Evolutionary conservation across 2,797 vertebrate species (phyloP).

Genomic region (Hypotaenidia okinawae): DNA sequence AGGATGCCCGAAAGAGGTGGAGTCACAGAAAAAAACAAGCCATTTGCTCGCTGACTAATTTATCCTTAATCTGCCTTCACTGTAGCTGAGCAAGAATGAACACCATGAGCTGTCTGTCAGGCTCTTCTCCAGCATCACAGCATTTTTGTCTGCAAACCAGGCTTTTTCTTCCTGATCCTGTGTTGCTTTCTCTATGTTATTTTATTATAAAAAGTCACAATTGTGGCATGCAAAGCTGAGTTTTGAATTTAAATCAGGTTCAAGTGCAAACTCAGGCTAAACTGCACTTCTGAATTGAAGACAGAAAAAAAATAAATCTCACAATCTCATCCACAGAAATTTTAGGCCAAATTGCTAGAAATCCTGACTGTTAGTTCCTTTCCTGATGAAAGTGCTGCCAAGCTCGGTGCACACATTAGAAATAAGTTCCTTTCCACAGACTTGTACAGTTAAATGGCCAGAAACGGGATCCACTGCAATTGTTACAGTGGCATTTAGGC

Average conservation of each 20-base stretch:
- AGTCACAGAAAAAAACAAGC: conserved; percentile 50
- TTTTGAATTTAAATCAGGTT: background rate
- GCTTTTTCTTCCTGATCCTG: background rate
- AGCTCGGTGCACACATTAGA: background rate
- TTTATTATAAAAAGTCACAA: background rate
- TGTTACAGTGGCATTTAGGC: background rate
- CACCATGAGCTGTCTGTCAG: background rate
- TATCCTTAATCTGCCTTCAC: background rate
- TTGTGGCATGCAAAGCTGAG: background rate
- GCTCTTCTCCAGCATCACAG: background rate
- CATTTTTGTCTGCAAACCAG: background rate
- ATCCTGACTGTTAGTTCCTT: background rate
- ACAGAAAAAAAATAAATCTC: background rate
- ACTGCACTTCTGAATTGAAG: background rate
- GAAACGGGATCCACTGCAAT: background rate
- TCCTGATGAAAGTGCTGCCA: background rate
- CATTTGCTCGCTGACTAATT: conserved; percentile 52
- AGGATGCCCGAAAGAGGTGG: conserved; percentile 37
- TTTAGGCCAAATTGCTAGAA: background rate
- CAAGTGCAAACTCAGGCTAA: background rate
- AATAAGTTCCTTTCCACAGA: background rate
- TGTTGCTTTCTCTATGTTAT: background rate
- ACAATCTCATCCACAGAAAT: background rate
- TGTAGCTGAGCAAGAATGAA: background rate
- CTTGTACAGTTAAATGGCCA: background rate